Conservation (phyloP, 1,140 invertebrate species). For the Prorops nasuta region DNA sequence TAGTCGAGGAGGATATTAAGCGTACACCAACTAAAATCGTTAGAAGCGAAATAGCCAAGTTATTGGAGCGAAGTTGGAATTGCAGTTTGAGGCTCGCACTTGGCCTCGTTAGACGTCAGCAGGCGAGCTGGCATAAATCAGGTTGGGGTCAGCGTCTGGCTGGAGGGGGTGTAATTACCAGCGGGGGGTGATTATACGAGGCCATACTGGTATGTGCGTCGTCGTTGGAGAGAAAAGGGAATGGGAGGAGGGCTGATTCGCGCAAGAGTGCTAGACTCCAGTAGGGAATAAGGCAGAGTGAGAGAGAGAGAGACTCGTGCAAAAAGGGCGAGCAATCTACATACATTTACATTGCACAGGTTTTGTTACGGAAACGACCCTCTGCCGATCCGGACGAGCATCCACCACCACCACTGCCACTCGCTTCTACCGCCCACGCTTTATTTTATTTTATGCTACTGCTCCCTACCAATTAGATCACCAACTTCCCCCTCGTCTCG, state of each 20-base stretch:
- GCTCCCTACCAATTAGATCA: no score
- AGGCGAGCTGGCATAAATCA: constrained; percentile 21
- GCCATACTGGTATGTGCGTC: no score
- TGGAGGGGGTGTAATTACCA: constrained; percentile 21
- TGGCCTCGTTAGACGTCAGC: constrained; percentile 13
- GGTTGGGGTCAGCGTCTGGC: constrained; percentile 15
- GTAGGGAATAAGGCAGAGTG: not conserved
- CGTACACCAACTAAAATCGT: not conserved
- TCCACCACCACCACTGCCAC: no score
- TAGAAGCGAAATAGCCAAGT: no score
- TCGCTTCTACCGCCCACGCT: no score
- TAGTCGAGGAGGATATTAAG: not conserved
- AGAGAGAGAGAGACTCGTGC: not conserved
- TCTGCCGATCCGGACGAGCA: constrained; percentile 1
- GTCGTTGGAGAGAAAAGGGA: not conserved
- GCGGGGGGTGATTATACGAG: constrained; percentile 24
- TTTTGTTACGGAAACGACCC: constrained; percentile 12
- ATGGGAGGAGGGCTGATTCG: constrained; percentile 1
- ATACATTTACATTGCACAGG: constrained; percentile 24
- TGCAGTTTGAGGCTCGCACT: no score
- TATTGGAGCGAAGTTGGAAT: no score
- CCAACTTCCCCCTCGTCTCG: no score
- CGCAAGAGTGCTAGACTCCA: not conserved
- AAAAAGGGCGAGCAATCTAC: constrained; percentile 27
- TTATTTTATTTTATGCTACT: no score